A percentile compares a stretch with the other conserved stretches of the same genome.
Conservation (phyloP, 2,888 invertebrate genomes). For the Leptogaster cylindrica region DNA sequence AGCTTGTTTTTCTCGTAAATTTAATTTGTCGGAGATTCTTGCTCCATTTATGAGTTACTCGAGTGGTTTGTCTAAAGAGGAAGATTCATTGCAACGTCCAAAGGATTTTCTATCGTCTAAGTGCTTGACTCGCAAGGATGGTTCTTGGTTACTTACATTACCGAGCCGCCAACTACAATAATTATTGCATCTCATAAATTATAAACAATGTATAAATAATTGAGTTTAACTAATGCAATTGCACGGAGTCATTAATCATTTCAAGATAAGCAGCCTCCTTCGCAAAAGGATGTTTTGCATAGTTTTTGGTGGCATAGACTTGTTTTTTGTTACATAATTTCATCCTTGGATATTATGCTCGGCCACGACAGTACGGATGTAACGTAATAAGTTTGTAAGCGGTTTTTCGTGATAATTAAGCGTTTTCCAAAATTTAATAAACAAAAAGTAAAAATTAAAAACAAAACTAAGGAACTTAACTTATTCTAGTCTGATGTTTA, state of each 20-base stretch:
- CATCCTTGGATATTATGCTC: no score
- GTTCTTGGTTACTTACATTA: constrained; percentile 11
- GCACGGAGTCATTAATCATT: constrained; percentile 28
- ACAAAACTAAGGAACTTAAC: no score
- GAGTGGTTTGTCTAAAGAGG: constrained; percentile 17
- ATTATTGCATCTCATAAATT: constrained; percentile 34
- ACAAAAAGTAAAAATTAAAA: no score
- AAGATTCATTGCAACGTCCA: not conserved
- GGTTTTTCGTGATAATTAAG: no score
- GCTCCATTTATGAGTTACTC: constrained; percentile 24
- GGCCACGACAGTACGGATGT: no score
- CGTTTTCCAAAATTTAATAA: no score
- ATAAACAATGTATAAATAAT: constrained; percentile 33
- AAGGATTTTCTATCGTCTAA: not conserved
- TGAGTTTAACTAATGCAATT: constrained; percentile 35
- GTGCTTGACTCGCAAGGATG: not conserved
- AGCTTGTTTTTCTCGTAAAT: constrained; percentile 17
- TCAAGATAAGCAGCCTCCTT: constrained; percentile 25
- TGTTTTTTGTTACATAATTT: no score
- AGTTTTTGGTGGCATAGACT: no score
- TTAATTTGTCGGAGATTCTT: constrained; percentile 28
- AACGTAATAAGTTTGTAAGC: no score
- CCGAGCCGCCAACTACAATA: constrained; percentile 27
- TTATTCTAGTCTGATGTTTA: no score
- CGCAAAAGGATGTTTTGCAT: constrained; percentile 14